Evolutionary conservation across 2,113 vertebrate genomes (phyloP).

Genomic region (Anguilla japonica): DNA sequence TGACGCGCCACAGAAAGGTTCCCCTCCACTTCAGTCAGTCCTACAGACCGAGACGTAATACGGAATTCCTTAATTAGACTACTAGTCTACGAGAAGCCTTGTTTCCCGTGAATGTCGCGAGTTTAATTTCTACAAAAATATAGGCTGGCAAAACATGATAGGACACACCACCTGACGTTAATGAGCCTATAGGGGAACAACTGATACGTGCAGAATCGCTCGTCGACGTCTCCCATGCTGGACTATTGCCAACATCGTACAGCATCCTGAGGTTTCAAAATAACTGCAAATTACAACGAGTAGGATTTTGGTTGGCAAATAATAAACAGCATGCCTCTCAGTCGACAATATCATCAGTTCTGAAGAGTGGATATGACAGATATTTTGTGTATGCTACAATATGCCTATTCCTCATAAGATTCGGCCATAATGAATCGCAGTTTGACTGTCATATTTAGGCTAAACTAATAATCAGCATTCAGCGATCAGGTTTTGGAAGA

Average conservation of each 20-base stretch:
- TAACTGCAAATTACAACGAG: not conserved
- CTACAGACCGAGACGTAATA: not conserved
- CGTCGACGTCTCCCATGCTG: not conserved
- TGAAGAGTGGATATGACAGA: no score
- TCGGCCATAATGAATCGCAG: no score
- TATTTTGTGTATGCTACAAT: no score
- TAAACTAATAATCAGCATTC: no score
- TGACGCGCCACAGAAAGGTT: constrained; percentile 20
- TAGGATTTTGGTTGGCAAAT: not conserved
- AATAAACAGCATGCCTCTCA: no score
- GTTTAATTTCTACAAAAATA: not conserved
- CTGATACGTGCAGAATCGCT: not conserved
- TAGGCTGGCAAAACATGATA: not conserved
- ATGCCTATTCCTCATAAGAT: no score
- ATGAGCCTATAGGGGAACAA: not conserved
- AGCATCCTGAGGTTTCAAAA: not conserved
- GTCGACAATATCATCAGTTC: no score
- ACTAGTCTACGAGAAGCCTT: not conserved
- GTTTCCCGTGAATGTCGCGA: not conserved
- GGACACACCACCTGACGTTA: not conserved
- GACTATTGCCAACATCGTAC: not conserved
- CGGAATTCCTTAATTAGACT: not conserved
- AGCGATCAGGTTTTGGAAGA: no score
- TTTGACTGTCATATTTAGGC: no score
- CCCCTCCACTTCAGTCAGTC: not conserved